Evolutionary conservation across 2,888 invertebrate genomes (phyloP), one percentile per base, ranked within the genome.

Genomic region (Oxytorus armatus): DNA sequence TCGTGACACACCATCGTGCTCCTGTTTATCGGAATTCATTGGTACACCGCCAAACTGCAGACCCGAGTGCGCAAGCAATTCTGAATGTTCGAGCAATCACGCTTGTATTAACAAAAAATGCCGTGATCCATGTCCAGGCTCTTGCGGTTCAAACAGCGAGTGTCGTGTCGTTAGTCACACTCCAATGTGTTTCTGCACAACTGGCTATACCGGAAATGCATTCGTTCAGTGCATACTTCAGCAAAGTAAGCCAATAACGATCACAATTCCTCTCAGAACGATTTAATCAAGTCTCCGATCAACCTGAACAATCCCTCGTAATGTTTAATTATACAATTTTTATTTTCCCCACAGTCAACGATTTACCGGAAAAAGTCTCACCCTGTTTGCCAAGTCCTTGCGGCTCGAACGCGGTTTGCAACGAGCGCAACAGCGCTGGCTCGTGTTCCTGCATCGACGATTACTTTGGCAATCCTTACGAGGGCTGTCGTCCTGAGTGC

Each of bases 11-110:
- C 96, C 96, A 39, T 95, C 96, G 73, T 97, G 97, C 90, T 93
- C 94, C 42, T 97, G 97, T 89, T 88, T 96, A 81, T 94, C 95
- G 3, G 96, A 96, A 91, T 96, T 96, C 89, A 95, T 95, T 85
- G 97, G 97, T 51, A 96, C 96, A 92, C 97, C 97, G 14, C 96
- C 95, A 21, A 96, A 96, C 61, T 97, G 97, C 91, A 93, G 96
- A 82, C 96, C 97, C 42, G 96, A 97, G 93, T 97, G 97, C 89
- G 95, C 96, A 63, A 94, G 95, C 14, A 96, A 96, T 90, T 94
- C 95, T 0, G 97, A 97, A 87, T 97, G 97, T 88, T 93, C 95
- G 82, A 94, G 95, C 78, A 95, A 95, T 85, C 95, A 94, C 88
- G 95, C 96, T 16, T 97, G 97, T 70, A 66, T 86, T 1, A 81